Conservation (phyloP, 2,888 invertebrate genomes). For the Ormia ochracea region DNA sequence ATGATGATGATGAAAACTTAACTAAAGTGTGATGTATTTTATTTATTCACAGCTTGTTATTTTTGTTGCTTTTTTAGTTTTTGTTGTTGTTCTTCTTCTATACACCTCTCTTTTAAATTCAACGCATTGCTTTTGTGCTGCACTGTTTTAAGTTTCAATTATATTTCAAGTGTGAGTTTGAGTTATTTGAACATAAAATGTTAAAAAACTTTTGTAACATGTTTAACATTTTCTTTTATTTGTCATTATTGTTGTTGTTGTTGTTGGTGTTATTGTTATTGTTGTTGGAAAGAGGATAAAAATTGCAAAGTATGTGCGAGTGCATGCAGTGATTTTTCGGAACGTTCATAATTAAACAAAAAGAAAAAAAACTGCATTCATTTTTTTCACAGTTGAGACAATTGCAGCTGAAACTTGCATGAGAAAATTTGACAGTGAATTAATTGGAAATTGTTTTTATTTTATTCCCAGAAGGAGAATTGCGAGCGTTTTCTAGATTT, state of each 20-base stretch:
- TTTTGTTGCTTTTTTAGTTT: neutral
- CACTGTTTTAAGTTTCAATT: conserved; percentile 60
- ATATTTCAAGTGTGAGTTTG: conserved; percentile 62
- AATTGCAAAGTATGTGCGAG: neutral
- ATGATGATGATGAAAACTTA: conserved; percentile 45
- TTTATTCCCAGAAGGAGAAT: neutral
- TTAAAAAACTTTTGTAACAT: conserved; percentile 59
- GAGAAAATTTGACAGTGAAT: conserved; percentile 44
- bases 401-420: conserved; percentile 31
- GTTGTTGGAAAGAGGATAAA: conserved; percentile 34
- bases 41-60: conserved; percentile 38
- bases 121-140: neutral
- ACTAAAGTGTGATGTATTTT: conserved; percentile 55
- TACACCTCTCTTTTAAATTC: neutral
- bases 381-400: conserved; percentile 20
- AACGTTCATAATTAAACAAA: conserved; percentile 53
- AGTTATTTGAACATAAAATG: conserved; percentile 62
- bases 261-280: conserved; percentile 1
- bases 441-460: conserved; percentile 9
- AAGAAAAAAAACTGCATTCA: conserved; percentile 16
- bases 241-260: neutral
- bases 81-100: conserved; percentile 1
- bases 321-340: conserved; percentile 27
- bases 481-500: neutral
- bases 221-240: conserved; percentile 19